Percentiles rank a stretch among this genome's conserved stretches.
These are phyloP conservation scores for Pseudomyrmex concolor DNA, from an alignment of 1,140 invertebrate genomes.

Conservation along the genomic window DNA sequence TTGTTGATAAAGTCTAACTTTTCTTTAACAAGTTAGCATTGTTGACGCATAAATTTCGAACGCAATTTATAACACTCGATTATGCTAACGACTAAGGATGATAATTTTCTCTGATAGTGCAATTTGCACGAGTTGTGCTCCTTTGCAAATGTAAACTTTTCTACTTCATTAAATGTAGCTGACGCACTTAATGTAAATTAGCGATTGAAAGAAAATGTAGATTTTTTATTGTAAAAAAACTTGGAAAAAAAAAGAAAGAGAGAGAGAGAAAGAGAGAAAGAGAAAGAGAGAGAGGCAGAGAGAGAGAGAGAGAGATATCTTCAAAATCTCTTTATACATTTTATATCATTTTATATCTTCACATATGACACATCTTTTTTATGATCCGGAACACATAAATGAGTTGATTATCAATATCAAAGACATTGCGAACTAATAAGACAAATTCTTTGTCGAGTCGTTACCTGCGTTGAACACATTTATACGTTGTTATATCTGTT, in stretches of 20 bases:
- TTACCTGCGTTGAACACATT: conserved; percentile 13
- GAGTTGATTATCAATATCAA: not conserved
- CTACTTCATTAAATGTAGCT: not conserved
- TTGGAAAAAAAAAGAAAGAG: too few relatives aligned
- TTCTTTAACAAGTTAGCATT: conserved; percentile 10
- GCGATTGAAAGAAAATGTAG: not conserved
- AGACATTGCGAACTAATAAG: not conserved
- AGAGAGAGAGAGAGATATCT: not conserved
- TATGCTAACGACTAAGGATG: conserved; percentile 3
- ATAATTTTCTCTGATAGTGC: not conserved
- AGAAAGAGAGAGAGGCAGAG: too few relatives aligned
- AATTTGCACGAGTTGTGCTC: not conserved
- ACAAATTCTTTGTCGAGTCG: not conserved
- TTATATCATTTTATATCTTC: not conserved
- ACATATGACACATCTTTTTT: too few relatives aligned
- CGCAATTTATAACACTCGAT: conserved; percentile 8
- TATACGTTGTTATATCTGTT: conserved; percentile 49
- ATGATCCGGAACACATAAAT: not conserved
- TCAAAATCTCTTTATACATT: not conserved
- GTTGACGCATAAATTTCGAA: conserved; percentile 12
- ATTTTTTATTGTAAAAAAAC: not conserved
- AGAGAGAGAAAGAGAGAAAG: too few relatives aligned
- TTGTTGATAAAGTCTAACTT: conserved; percentile 52
- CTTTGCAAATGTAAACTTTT: not conserved
- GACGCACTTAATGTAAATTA: not conserved